Percentiles rank a stretch among this genome's conserved stretches.
These are phyloP conservation scores for Acleris holmiana DNA, from an alignment of 2,888 invertebrate species.

Conservation along the genomic window DNA sequence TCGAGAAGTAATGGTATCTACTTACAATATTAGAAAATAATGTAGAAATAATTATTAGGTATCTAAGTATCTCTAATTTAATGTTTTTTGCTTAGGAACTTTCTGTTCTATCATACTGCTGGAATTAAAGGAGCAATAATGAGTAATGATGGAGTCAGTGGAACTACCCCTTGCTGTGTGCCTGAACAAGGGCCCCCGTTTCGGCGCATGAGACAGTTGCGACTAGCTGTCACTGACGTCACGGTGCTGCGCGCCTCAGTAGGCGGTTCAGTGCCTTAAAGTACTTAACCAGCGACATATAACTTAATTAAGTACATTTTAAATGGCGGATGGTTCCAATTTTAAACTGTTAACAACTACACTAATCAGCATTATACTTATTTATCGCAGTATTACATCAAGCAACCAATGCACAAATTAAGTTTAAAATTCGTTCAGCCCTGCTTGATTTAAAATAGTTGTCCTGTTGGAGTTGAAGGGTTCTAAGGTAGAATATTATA, in stretches of 20 bases:
- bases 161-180: not conserved
- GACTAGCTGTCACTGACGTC: not conserved
- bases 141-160: slow-evolving; percentile 30
- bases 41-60: slow-evolving; percentile 63
- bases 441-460: slow-evolving; percentile 15
- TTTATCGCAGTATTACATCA: slow-evolving; percentile 25
- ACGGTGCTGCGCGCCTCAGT: too few relatives aligned
- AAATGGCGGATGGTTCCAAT: slow-evolving; percentile 21
- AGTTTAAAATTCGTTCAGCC: slow-evolving; percentile 10
- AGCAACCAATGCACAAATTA: slow-evolving; percentile 18
- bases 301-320: slow-evolving; percentile 35
- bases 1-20: slow-evolving; percentile 69
- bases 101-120: slow-evolving; percentile 71
- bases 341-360: slow-evolving; percentile 24
- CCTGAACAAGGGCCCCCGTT: too few relatives aligned
- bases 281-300: slow-evolving; percentile 29
- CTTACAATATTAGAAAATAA: slow-evolving; percentile 66
- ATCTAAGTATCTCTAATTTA: slow-evolving; percentile 49
- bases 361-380: slow-evolving; percentile 19
- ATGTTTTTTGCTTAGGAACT: slow-evolving; percentile 78
- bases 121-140: slow-evolving; percentile 39
- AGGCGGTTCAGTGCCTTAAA: not conserved
- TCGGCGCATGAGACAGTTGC: not conserved
- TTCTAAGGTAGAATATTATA: slow-evolving; percentile 39
- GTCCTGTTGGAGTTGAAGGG: slow-evolving; percentile 30